These are phyloP conservation scores for Philotrypesis tridentata DNA, from an alignment of 1,140 invertebrate genomes.

Conservation along the genomic window DNA sequence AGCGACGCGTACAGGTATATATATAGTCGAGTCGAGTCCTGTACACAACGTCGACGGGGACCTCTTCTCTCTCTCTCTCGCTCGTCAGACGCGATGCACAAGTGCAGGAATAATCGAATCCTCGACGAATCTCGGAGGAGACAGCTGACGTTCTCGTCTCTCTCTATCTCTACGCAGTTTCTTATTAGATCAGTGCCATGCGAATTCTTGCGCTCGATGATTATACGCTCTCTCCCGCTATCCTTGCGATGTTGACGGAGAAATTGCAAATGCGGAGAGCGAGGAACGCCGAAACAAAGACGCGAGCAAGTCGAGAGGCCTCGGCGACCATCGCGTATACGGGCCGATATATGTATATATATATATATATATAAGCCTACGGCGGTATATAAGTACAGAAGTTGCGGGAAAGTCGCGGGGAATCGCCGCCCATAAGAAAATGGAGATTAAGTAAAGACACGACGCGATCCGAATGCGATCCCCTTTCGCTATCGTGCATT, in stretches of 20 bases:
- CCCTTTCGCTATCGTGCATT: too few species aligned
- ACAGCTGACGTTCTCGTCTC: not conserved
- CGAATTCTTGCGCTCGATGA: not conserved
- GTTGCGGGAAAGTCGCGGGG: not conserved
- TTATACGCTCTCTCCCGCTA: too few species aligned
- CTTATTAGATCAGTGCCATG: not conserved
- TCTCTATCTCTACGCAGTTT: not conserved
- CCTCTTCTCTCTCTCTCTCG: not conserved
- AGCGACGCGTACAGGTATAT: too few species aligned
- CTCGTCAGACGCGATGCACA: not conserved
- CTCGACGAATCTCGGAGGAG: not conserved
- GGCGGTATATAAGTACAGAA: too few species aligned
- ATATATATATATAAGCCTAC: too few species aligned
- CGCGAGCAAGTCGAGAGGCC: not conserved
- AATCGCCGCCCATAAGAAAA: conserved; percentile 17
- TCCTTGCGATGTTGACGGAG: not conserved
- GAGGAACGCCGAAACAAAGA: not conserved
- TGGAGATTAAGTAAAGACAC: conserved; percentile 8
- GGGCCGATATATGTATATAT: too few species aligned
- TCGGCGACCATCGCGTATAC: not conserved
- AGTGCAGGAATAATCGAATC: not conserved
- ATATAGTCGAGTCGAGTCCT: conserved; percentile 4
- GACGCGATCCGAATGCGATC: not conserved
- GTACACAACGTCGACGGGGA: not conserved
- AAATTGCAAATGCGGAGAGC: not conserved